Base-by-base conservation (phyloP, 2,113 vertebrate species). In the Ameiurus melas region DNA sequence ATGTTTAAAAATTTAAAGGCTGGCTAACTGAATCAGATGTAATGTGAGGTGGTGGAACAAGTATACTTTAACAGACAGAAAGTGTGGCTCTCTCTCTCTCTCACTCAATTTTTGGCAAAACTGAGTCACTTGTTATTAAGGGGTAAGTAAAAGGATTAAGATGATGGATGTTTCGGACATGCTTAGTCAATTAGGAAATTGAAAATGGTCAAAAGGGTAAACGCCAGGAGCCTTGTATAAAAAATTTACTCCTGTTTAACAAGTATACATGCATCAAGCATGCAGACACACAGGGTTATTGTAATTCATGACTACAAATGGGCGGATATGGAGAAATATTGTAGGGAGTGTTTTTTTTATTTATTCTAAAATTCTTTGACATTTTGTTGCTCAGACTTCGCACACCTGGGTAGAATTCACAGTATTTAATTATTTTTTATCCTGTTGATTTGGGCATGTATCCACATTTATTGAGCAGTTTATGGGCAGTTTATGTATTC, bases 131-230 rank as follows among this genome's bases (percentile, higher is more conserved):
- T 85, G 70, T 90, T 89, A 88, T 85, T 84, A 90, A 85, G 81
- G 80, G 79, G 57, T 79, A 92, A 90, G 64, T 85, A 92, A 90
- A 88, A 91, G 86, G 89, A 91, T 92, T 91, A 88, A 53, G 57
- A 17, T 86, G 86, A 91, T 89, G 88, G 90, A 89, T 58, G 87
- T 88, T 90, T 87, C 68, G 87, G 85, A 78, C 86, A 87, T 90
- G 83, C 66, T 71, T 89, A 68, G 86, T 89, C 91, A 89, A 91
- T 89, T 88, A 91, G 85, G 75, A 75, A 90, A 90, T 89, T 91
- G 83, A 90, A 92, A 89, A 89, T 86, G 82, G 58, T 78, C 36
- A 79, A 88, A 90, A 86, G 89, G 20, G 80, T 85, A 43, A 89
- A 84, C 62, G 57, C 30, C 73, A 86, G 85, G 77, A 58, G 66